Evolutionary conservation across 2,888 invertebrate genomes (phyloP), one percentile per base, ranked within the genome.

Genomic region (Antheraea assamensis): DNA sequence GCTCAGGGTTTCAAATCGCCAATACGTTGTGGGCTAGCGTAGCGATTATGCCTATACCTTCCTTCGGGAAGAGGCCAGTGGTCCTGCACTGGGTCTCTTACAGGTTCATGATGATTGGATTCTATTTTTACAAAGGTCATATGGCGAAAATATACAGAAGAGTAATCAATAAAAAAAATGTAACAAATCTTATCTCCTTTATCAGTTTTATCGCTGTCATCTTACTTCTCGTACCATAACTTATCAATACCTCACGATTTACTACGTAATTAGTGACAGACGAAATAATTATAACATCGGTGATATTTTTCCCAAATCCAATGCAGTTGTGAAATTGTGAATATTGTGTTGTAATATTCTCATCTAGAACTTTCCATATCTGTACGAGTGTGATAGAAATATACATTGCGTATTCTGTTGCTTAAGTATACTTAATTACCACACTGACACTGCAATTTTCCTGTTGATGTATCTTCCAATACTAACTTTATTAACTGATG

Each of bases 241-340:
- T 19, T 30, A 66, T 35, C 71, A 73, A 31, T 47, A 42, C 52
- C 47, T 30, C 35, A 70, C 74, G 75, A 70, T 73, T 73, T 75
- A 77, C 68, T 70, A 71, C 72, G 73, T 80, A 77, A 81, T 81
- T 76, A 77, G 70, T 71, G 68, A 71, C 55, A 70, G 76, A 75
- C 55, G 71, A 78, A 78, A 80, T 78, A 79, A 82, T 83, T 76
- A 78, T 72, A 68, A 72, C 71, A 74, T 70, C 49, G 42, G 52
- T 71, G 64, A 61, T 31, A 70, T 73, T 52, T 55, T 55, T 31
- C 66, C 52, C 66, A 47, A 35, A 24, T 27, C 35, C 27, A 30
- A 27, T 70, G 27, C n/a, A 70, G 55, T 70, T 73, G 47, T 58
- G 55, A 35, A 70, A 35, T 42, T 24, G 42, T n/a, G 19, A 30